A percentile compares a stretch with the other conserved stretches of the same genome.
Evolutionary conservation across 1,140 invertebrate species (phyloP).

Genomic region (Drosophila sulfurigaster): DNA sequence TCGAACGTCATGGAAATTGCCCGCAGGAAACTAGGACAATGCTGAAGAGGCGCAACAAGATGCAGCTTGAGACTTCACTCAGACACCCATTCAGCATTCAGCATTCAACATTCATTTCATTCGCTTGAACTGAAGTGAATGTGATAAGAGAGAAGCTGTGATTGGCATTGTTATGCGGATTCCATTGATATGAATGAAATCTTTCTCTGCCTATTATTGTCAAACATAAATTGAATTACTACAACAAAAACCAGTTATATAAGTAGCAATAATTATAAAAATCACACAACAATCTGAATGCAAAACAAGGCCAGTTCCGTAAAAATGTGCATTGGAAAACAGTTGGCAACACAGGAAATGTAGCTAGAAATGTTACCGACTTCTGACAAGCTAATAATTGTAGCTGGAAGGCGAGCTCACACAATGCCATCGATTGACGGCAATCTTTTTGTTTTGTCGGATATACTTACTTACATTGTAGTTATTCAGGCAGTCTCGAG

Average conservation of each 20-base stretch:
- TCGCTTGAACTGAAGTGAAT: slow-evolving; percentile 23
- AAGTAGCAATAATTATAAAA: slow-evolving; percentile 7
- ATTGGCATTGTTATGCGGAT: slow-evolving; percentile 16
- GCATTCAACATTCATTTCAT: not conserved
- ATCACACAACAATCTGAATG: slow-evolving; percentile 31
- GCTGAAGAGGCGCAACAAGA: slow-evolving; percentile 24
- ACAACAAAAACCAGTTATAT: slow-evolving; percentile 14
- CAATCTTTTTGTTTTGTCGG: not conserved
- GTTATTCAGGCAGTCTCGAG: slow-evolving; percentile 28
- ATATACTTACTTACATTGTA: no score
- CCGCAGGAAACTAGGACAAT: slow-evolving; percentile 59
- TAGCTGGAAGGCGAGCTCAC: slow-evolving; percentile 61
- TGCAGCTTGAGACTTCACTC: slow-evolving; percentile 1
- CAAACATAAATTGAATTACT: slow-evolving; percentile 10
- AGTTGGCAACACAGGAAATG: slow-evolving; percentile 72
- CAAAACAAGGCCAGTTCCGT: slow-evolving; percentile 73
- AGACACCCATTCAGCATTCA: slow-evolving; percentile 8
- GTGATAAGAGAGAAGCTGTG: slow-evolving; percentile 26
- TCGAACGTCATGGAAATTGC: slow-evolving; percentile 54
- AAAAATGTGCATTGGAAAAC: slow-evolving; percentile 65
- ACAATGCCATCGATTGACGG: slow-evolving; percentile 62
- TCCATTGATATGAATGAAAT: slow-evolving; percentile 33
- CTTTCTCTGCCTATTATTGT: not conserved
- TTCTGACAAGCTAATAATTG: slow-evolving; percentile 69
- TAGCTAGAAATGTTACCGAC: slow-evolving; percentile 42